Conservation (phyloP, 1,140 invertebrate genomes). For the Drosophila sp. region DNA sequence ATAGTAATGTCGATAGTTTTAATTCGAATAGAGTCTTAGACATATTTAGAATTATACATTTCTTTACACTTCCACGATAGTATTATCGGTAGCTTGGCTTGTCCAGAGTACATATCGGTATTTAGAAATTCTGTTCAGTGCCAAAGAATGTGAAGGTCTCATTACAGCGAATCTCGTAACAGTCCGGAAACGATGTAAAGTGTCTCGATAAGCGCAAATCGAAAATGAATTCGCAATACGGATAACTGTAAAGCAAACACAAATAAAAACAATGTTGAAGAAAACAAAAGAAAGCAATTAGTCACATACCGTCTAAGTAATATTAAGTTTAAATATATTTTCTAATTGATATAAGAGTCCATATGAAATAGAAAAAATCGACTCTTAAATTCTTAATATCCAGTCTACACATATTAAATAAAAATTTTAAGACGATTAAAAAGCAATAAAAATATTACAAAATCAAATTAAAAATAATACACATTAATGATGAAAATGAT, state of each 20-base stretch:
- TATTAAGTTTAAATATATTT: too few species aligned
- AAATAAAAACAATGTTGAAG: neutral
- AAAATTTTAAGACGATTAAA: too few species aligned
- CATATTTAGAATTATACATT: neutral
- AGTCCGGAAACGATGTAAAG: slow-evolving; percentile 77
- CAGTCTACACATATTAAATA: too few species aligned
- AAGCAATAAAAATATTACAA: too few species aligned
- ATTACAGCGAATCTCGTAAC: slow-evolving; percentile 81
- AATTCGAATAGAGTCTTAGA: neutral
- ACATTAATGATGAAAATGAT: too few species aligned
- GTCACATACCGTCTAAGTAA: neutral
- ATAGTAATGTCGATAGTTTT: neutral
- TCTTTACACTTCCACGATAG: slow-evolving; percentile 1
- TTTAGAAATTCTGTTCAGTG: slow-evolving; percentile 58
- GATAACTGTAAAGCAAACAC: slow-evolving; percentile 63
- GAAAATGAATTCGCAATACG: slow-evolving; percentile 82
- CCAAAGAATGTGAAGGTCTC: slow-evolving; percentile 81
- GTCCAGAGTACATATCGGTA: too few species aligned
- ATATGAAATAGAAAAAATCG: too few species aligned
- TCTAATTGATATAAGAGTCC: too few species aligned
- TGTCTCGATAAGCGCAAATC: slow-evolving; percentile 80
- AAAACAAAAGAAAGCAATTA: neutral
- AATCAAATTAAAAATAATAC: too few species aligned
- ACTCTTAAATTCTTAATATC: too few species aligned
- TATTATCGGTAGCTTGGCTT: slow-evolving; percentile 13